Percentiles rank a stretch among this genome's conserved stretches.
Evolutionary conservation across 2,113 vertebrate species (phyloP).

Genomic region (Orientallactaga bullata): DNA sequence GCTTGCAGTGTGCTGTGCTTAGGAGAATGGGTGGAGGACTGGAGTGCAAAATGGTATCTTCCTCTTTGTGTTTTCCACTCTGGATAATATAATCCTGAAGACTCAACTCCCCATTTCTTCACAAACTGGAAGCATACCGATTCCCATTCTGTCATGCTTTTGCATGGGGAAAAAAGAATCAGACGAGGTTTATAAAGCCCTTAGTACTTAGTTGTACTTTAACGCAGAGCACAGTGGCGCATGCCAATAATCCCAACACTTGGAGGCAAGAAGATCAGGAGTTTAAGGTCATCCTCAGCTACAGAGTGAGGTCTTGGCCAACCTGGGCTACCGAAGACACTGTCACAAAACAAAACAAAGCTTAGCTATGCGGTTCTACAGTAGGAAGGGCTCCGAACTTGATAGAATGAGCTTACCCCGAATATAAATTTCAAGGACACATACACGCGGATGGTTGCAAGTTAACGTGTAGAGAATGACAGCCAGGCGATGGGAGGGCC

Average conservation of each 20-base stretch:
- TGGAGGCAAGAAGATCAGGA: background rate
- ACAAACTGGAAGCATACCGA: background rate
- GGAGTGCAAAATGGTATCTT: background rate
- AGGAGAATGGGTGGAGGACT: background rate
- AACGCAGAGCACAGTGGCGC: background rate
- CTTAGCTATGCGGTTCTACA: background rate
- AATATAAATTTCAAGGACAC: background rate
- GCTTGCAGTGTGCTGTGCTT: background rate
- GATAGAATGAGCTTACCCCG: background rate
- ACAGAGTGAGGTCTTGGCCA: background rate
- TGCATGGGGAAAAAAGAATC: background rate
- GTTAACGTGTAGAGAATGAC: background rate
- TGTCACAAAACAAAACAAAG: background rate
- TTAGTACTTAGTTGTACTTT: too few relatives aligned
- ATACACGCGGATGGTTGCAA: fast-evolving
- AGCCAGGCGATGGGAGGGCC: fast-evolving
- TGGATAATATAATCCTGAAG: background rate
- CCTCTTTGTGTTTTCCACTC: slow-evolving; percentile 31
- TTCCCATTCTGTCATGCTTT: background rate
- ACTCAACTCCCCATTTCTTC: background rate
- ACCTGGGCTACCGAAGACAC: background rate
- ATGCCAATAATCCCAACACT: background rate
- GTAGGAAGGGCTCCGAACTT: background rate
- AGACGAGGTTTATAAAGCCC: background rate
- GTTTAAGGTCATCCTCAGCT: background rate